Conservation (phyloP, 2,113 vertebrate species). For the Oryzias woworae region DNA sequence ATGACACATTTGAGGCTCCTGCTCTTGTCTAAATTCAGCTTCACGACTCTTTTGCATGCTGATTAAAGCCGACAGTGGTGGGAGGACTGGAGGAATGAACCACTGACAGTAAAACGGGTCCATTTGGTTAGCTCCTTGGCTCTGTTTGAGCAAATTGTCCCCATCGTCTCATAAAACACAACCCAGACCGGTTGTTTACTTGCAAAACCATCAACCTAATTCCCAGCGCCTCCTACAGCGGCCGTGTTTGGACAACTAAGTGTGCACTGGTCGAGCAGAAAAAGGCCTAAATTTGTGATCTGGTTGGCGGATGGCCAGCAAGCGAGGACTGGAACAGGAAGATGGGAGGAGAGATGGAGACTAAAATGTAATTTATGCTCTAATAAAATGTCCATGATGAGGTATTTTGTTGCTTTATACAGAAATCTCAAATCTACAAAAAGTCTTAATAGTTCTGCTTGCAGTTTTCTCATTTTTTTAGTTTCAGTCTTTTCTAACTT, state of each 20-base stretch:
- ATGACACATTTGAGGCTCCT: constrained; percentile 77
- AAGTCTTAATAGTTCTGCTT: too few species aligned
- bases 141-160: constrained; percentile 52
- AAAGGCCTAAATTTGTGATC: constrained; percentile 36
- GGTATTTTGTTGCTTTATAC: constrained; percentile 12
- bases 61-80: constrained; percentile 36
- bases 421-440: too few species aligned
- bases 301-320: constrained; percentile 55
- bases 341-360: constrained; percentile 15
- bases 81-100: constrained; percentile 42
- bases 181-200: constrained; percentile 40
- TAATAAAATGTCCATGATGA: constrained; percentile 36
- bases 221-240: constrained; percentile 35
- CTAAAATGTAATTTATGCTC: constrained; percentile 39
- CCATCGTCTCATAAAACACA: constrained; percentile 58
- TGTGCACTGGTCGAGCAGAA: constrained; percentile 33
- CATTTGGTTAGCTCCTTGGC: constrained; percentile 57
- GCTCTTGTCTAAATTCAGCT: constrained; percentile 72
- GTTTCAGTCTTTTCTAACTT: constrained; percentile 17
- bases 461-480: constrained; percentile 16
- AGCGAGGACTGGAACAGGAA: constrained; percentile 33
- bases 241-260: constrained; percentile 39
- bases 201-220: constrained; percentile 55
- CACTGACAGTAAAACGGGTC: constrained; percentile 36
- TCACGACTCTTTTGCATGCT: constrained; percentile 73